Base-by-base conservation (phyloP, 2,113 vertebrate species). In the Upupa epops region DNA sequence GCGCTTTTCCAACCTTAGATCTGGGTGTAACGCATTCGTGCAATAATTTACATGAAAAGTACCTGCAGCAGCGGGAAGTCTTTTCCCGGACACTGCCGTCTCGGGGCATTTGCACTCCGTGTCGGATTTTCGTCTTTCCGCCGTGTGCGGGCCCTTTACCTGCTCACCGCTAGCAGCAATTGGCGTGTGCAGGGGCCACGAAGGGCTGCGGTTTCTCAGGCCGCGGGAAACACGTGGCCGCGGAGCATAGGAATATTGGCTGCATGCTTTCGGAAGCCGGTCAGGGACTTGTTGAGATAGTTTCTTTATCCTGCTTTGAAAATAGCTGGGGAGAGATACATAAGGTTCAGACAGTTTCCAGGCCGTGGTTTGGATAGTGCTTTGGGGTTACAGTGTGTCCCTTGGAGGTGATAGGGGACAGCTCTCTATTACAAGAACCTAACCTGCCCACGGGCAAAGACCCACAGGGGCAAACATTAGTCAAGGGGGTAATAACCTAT, bases 1-100 rank as follows among this genome's bases (percentile, higher is more conserved):
- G 82, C 59, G 34, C 74, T 78, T 96, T 93, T 94, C 80, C 90
- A 63, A 82, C 69, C 85, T 97, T 88, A 83, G 94, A 94, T 84
- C 88, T 90, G 66, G 52, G 88, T 75, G 49, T 76, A 91, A 59
- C 5, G 3, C 37, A 1, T 59, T 69, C 36, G 29, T 60, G 54
- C 49, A 29, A 61, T 49, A 93, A 84, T 77, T 74, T 55, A 64
- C 32, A 40, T 11, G 80, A 81, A 63, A 93, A 94, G 80, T 90
- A 87, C 89, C 94, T 94, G 82, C 18, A 11, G 42, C 7, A 95
- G n/a, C 1, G 5, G 48, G 46, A 32, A 81, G 37, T 75, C 5
- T 75, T 95, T 92, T 72, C 69, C 83, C 28, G 36, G 36, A 78
- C 63, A 15, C 9, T 69, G 54, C 22, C 2, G 8, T 24, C 11